Evolutionary conservation across 1,140 invertebrate species (phyloP), one percentile per base, ranked within the genome.

Genomic region (Ceratosolen fusciceps): DNA sequence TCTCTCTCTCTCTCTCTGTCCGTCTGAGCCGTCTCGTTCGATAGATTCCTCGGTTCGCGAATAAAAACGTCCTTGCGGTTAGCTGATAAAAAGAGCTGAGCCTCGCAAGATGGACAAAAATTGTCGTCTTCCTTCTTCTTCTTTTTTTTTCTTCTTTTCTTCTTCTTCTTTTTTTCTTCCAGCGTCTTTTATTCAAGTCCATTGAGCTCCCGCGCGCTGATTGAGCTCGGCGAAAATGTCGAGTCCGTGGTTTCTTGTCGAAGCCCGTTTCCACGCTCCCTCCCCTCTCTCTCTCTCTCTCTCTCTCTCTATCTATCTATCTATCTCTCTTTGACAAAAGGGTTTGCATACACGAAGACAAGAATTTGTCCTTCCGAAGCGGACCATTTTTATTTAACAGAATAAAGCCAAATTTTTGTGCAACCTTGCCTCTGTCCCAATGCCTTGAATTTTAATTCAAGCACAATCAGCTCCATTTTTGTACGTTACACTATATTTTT

Each of bases 161-260:
- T n/a, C n/a, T n/a, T n/a, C n/a, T n/a, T n/a, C n/a, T n/a, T n/a
- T n/a, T n/a, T n/a, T n/a, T n/a, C 16, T 19, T 70, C n/a, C 67
- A 72, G 14, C 56, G 47, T 62, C 52, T 65, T 73, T 73, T 74
- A 74, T 70, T 68, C 72, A 74, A 47, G 62, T 68, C 19, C 78
- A 49, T 26, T 29, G 65, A 71, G 34, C 68, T 7, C 26, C 5
- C 24, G 10, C 19, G 26, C 60, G 2, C 72, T 74, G 78, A 74
- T 80, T 80, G 78, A 80, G 72, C 49, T 70, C 9, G 49, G 47
- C 62, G 37, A 80, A 80, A 80, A 52, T 80, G 72, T 80, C 72
- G 52, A 80, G 49, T 58, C 26, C 31, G 49, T 56, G 12, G 49
- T 70, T 79, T 77, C 21, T 67, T 74, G 37, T 49, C 29, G 0